These are phyloP conservation scores for Drosophila guanche DNA, from an alignment of 1,140 invertebrate genomes.

Conservation along the genomic window DNA sequence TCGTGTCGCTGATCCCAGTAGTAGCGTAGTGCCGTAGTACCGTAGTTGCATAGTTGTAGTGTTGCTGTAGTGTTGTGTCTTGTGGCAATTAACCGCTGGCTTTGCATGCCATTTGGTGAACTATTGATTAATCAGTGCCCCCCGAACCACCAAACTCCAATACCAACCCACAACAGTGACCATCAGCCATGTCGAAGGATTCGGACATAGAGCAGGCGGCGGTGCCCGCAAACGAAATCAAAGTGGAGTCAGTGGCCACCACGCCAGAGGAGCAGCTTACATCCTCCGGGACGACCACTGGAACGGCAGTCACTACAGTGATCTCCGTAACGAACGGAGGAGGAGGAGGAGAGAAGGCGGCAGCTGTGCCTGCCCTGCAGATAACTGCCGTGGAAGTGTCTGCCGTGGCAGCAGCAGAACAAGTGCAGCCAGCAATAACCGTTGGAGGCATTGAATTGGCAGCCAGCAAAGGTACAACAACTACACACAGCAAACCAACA, in stretches of 20 bases:
- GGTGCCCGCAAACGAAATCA: conserved; percentile 39
- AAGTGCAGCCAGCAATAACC: conserved; percentile 53
- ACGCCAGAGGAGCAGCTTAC: conserved; percentile 30
- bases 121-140: conserved; percentile 56
- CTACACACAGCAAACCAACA: conserved; percentile 20
- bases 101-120: conserved; percentile 50
- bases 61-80: conserved; percentile 25
- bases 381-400: no score
- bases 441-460: conserved; percentile 49
- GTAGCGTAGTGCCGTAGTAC: conserved; percentile 1
- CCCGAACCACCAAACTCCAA: not conserved
- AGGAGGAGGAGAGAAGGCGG: conserved; percentile 17
- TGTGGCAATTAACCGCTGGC: conserved; percentile 30
- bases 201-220: conserved; percentile 66
- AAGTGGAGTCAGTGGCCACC: conserved; percentile 42
- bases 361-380: conserved; percentile 11
- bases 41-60: conserved; percentile 9
- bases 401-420: conserved; percentile 37
- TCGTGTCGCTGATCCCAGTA: conserved; percentile 6
- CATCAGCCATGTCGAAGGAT: conserved; percentile 61
- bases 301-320: conserved; percentile 31
- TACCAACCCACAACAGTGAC: no score
- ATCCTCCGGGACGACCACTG: conserved; percentile 7
- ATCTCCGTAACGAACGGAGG: conserved; percentile 45
- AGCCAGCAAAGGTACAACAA: conserved; percentile 53